phyloP scores from a whole-genome alignment of 37 sponge, comb jelly and placozoan species.

The Petrosia ficiformis region DNA sequence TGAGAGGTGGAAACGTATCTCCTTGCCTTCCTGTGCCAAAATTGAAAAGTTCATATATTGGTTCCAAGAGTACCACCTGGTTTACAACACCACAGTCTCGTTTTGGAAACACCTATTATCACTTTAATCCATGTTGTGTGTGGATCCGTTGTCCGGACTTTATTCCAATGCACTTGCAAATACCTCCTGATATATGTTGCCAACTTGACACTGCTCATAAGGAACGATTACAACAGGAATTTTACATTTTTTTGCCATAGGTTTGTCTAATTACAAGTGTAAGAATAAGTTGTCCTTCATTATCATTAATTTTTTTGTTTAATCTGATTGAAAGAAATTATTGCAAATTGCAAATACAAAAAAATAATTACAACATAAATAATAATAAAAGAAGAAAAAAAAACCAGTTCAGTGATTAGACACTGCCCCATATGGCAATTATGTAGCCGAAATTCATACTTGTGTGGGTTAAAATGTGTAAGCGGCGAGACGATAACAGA shows the following conservation, averaged over 20 bases:
- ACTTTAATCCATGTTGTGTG: slow-evolving; percentile 13
- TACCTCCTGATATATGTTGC: neutral
- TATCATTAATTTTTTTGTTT: too few species aligned
- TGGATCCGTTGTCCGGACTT: slow-evolving; percentile 5
- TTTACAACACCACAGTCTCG: neutral
- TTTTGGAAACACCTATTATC: slow-evolving; percentile 19
- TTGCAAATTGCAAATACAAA: too few species aligned
- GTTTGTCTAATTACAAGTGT: too few species aligned
- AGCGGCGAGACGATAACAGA: too few species aligned
- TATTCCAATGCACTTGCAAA: neutral
- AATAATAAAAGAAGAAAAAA: too few species aligned
- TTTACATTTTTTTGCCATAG: neutral
- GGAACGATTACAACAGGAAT: slow-evolving; percentile 5
- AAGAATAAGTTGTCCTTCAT: too few species aligned
- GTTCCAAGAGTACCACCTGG: neutral
- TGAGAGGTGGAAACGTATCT: neutral
- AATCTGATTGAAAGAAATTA: too few species aligned
- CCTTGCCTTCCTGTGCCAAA: neutral
- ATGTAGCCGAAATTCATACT: too few species aligned
- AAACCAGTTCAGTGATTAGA: too few species aligned
- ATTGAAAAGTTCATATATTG: neutral
- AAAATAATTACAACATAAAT: too few species aligned
- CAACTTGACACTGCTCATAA: slow-evolving; percentile 7
- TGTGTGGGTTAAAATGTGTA: too few species aligned
- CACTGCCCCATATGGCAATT: too few species aligned